Conservation (phyloP, 2,797 vertebrate species). For the Enteromius paludinosus region DNA sequence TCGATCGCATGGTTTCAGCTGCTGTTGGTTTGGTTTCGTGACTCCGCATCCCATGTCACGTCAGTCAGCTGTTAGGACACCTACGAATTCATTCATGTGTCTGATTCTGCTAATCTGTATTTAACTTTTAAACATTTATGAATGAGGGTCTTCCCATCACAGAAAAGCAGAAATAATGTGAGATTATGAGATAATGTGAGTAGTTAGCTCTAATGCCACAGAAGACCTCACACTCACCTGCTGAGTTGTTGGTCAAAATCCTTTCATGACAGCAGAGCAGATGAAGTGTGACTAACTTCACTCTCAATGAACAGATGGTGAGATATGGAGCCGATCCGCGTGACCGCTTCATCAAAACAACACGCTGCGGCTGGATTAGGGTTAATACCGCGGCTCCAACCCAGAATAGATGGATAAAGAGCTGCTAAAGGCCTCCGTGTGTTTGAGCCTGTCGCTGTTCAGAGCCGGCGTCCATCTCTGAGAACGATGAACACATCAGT, state of each 20-base stretch:
- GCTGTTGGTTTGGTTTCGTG: constrained; percentile 69
- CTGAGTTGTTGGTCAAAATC: constrained; percentile 13
- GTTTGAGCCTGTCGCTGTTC: background rate
- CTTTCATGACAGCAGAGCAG: constrained; percentile 31
- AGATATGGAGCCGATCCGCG: constrained; percentile 61
- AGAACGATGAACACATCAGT: background rate
- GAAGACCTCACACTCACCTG: constrained; percentile 5
- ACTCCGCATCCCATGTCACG: constrained; percentile 85
- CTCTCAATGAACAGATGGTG: background rate
- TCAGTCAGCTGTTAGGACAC: constrained; percentile 55
- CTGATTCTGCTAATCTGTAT: background rate
- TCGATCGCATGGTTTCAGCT: constrained; percentile 77
- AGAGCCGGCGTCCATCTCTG: background rate
- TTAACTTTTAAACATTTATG: background rate
- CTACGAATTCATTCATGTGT: background rate
- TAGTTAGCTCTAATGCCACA: background rate
- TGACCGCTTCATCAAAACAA: constrained; percentile 72
- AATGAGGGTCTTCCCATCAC: background rate
- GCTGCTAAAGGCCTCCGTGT: constrained; percentile 67
- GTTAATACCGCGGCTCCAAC: constrained; percentile 71
- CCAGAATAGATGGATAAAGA: constrained; percentile 68
- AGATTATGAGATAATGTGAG: too few species aligned
- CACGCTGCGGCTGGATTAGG: constrained; percentile 80
- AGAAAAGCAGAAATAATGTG: background rate
- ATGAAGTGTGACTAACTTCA: background rate